Evolutionary conservation across 2,113 vertebrate species (phyloP).

Genomic region (Atrichornis clamosus): DNA sequence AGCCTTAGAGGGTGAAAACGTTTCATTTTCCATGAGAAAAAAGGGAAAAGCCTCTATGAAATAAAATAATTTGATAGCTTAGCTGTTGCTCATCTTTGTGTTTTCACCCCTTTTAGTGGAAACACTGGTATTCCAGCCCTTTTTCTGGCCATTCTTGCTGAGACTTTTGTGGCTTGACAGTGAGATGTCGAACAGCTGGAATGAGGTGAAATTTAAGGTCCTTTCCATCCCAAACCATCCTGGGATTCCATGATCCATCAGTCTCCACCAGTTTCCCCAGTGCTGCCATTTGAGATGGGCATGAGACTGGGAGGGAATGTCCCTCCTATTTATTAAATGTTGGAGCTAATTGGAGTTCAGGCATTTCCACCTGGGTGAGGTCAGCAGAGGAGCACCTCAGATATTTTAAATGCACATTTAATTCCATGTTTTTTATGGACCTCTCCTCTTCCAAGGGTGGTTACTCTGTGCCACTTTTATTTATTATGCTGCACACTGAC

Average conservation of each 20-base stretch:
- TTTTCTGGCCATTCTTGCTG: background rate
- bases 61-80: background rate
- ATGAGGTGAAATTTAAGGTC: background rate
- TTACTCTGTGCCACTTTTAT: background rate
- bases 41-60: background rate
- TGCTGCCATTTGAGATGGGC: background rate
- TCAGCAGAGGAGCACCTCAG: background rate
- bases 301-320: background rate
- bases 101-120: background rate
- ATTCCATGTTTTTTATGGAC: background rate
- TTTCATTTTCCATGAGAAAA: fast-evolving
- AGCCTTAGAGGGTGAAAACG: background rate
- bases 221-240: background rate
- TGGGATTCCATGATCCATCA: background rate
- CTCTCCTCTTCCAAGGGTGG: background rate
- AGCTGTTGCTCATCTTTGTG: background rate
- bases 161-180: background rate
- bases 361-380: background rate
- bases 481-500: background rate
- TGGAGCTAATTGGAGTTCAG: background rate
- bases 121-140: fast-evolving
- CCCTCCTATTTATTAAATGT: background rate
- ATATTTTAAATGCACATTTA: background rate
- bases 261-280: background rate
- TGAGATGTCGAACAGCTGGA: background rate